Percentiles rank a stretch among this genome's conserved stretches.
phyloP scores from a whole-genome alignment of 1,140 invertebrate species.

The Drosophila kohkoa region DNA sequence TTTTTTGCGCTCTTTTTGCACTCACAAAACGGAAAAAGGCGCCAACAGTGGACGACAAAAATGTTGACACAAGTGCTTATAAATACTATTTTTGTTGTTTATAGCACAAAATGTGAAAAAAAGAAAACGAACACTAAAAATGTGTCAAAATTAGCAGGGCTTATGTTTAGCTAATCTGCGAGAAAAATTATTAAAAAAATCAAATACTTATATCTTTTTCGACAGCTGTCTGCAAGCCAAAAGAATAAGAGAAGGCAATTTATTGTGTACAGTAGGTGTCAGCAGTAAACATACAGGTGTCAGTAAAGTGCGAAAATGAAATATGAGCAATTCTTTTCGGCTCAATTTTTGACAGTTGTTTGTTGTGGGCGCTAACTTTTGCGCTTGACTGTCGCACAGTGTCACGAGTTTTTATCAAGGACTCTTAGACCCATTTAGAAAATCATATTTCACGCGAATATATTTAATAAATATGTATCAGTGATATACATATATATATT shows the following conservation, averaged over 20 bases:
- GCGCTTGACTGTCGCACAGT: background rate
- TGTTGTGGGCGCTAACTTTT: background rate
- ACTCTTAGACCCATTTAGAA: background rate
- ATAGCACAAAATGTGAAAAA: too few relatives aligned
- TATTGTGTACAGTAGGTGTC: background rate
- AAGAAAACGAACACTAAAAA: constrained; percentile 5
- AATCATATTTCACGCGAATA: background rate
- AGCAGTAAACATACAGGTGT: background rate
- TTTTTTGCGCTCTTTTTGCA: background rate
- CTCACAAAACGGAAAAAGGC: constrained; percentile 31
- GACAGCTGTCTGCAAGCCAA: constrained; percentile 6
- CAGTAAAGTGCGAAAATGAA: background rate
- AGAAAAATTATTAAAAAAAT: constrained; percentile 7
- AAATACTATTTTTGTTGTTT: constrained; percentile 2
- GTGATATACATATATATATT: background rate
- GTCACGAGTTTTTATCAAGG: constrained; percentile 23
- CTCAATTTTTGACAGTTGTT: background rate
- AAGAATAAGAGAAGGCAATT: background rate
- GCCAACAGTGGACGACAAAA: constrained; percentile 33
- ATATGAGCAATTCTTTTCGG: background rate
- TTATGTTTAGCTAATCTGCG: constrained; percentile 18
- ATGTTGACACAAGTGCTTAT: constrained; percentile 43
- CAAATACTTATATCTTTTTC: background rate
- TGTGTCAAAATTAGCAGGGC: constrained; percentile 13
- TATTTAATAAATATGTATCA: background rate